Percentiles rank a stretch among this genome's conserved stretches.
Evolutionary conservation across 1,140 invertebrate genomes (phyloP).

Genomic region (Trichonephila clavata): DNA sequence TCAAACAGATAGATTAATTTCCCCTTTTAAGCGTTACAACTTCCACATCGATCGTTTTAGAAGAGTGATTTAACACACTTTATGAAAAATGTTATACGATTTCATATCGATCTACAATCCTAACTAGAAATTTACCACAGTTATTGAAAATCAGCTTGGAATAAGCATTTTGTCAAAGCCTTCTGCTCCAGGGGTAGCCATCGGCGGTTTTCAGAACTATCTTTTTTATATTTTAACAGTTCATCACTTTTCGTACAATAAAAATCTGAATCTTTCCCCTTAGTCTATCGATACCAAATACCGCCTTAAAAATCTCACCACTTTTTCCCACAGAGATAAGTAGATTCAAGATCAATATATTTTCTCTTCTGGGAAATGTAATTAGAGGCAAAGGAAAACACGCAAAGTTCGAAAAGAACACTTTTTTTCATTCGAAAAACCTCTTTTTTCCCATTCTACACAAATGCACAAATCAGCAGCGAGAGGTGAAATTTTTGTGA

Average conservation of each 20-base stretch:
- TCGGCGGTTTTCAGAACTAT: background rate
- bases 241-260: background rate
- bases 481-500: background rate
- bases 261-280: background rate
- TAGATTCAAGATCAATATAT: slow-evolving; percentile 37
- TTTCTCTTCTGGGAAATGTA: background rate
- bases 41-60: background rate
- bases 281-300: background rate
- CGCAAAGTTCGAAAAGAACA: too few relatives aligned
- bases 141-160: background rate
- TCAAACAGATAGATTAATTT: too few relatives aligned
- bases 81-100: background rate
- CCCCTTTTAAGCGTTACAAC: too few relatives aligned
- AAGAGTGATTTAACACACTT: background rate
- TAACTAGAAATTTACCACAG: background rate
- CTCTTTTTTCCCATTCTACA: background rate
- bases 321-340: background rate
- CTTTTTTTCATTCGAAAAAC: background rate
- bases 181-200: background rate
- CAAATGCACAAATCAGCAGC: slow-evolving; percentile 11
- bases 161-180: background rate
- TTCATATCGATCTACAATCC: background rate
- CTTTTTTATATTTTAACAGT: background rate
- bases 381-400: background rate
- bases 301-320: background rate